phyloP scores from a whole-genome alignment of 2,113 vertebrate genomes.

The Turdus rufiventris region DNA sequence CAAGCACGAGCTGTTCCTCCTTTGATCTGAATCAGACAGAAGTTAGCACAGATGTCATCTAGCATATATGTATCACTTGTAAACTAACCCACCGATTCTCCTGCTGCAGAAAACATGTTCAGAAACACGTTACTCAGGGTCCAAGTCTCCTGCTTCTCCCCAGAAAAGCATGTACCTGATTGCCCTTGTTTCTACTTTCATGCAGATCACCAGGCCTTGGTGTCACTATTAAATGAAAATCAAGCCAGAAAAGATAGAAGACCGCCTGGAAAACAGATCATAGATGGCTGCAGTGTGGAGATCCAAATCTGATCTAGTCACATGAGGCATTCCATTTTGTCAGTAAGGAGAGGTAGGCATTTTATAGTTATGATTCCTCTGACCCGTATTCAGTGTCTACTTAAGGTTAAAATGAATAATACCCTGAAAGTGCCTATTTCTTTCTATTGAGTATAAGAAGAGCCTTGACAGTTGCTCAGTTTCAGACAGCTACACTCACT shows the following conservation, averaged over 20 bases:
- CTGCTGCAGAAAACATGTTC: background rate
- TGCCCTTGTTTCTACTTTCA: background rate
- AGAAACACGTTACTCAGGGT: background rate
- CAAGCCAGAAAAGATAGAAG: background rate
- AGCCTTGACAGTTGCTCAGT: background rate
- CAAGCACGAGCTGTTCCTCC: background rate
- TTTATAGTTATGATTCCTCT: background rate
- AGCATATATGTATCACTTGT: background rate
- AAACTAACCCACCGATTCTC: background rate
- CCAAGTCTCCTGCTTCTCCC: background rate
- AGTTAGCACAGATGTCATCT: background rate
- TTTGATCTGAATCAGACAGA: background rate
- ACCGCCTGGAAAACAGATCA: background rate
- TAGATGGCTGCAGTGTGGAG: background rate
- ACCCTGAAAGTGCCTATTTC: background rate
- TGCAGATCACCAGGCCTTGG: background rate
- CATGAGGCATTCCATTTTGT: background rate
- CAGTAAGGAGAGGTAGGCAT: background rate
- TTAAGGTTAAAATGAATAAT: background rate
- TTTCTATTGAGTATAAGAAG: background rate
- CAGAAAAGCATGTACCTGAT: background rate
- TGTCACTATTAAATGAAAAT: background rate
- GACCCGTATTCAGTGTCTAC: background rate
- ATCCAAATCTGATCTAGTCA: background rate
- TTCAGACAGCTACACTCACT: background rate